Base-by-base conservation (phyloP, 1,140 invertebrate species). In the Drosophila eugracilis region DNA sequence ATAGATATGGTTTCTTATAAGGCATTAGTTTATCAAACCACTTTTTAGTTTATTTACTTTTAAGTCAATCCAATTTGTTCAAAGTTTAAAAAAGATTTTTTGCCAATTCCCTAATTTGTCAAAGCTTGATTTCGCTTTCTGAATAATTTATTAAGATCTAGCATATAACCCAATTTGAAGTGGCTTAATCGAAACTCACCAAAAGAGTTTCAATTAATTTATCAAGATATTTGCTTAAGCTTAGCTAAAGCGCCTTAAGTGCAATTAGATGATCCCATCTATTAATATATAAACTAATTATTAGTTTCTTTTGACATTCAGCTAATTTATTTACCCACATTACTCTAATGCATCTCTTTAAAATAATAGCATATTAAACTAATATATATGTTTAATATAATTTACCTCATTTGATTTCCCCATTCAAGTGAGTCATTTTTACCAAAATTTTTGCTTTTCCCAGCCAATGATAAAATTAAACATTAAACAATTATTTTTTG, bases 361-460 rank as follows among this genome's bases (percentile, higher is more conserved):
- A n/a, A 12, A 32, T 12, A n/a, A 4, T 36, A 0, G 12, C 1
- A 15, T 15, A 14, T 6, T 36, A 15, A 36, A 36, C 12, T 15
- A 5, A 36, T 9, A 17, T 17, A 9, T 7, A 15, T 15, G 4
- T 9, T 37, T 37, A 24, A 58, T 39, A 12, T 21, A 1, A 1
- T 17, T 63, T 21, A 32, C 21, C 5, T 0, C 12, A 24, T 37
- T 30, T 28, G 10, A 37, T 30, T 41, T 17, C n/a, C 12, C 4
- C 10, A 21, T 36, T 63, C 0, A 14, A 44, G 21, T 60, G 3
- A 36, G 1, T 7, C 19, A 32, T 24, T 41, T 42, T 42, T 57
- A 30, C 24, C 28, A 10, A 14, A 14, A 5, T 4, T 30, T 1
- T 34, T 24, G 4, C 14, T 59, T 60, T 52, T 66, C 9, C 24